Evolutionary conservation across 1,140 invertebrate species (phyloP).

Genomic region (Trypoxylus dichotomus): DNA sequence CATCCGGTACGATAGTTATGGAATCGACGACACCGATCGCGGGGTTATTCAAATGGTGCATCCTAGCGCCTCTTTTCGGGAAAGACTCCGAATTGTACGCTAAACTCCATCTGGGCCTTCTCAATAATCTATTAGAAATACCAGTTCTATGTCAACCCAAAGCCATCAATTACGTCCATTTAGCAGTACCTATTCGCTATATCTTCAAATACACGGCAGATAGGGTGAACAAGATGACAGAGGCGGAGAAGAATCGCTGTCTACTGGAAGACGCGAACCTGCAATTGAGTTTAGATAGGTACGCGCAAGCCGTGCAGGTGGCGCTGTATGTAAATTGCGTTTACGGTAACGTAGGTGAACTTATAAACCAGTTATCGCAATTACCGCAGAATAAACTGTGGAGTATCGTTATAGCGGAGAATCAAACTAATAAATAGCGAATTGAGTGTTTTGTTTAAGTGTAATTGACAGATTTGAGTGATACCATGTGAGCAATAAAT

Average conservation of each 20-base stretch:
- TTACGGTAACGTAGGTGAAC: conserved; percentile 70
- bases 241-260: conserved; percentile 29
- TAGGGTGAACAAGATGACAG: background rate
- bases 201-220: conserved; percentile 35
- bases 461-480: too few relatives aligned
- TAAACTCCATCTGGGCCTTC: conserved; percentile 65
- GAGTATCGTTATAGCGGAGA: conserved; percentile 61
- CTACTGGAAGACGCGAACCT: conserved; percentile 39
- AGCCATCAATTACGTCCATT: conserved; percentile 61
- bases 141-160: conserved; percentile 56
- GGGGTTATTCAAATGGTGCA: conserved; percentile 73
- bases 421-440: conserved; percentile 51
- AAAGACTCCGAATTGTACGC: conserved; percentile 59
- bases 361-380: conserved; percentile 59
- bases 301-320: conserved; percentile 76
- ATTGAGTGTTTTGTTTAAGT: too few relatives aligned
- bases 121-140: conserved; percentile 64
- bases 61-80: conserved; percentile 64
- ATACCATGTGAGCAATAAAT: too few relatives aligned
- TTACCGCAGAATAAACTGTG: conserved; percentile 63
- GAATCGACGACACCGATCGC: conserved; percentile 78
- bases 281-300: conserved; percentile 67
- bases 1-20: conserved; percentile 78
- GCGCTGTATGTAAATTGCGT: conserved; percentile 72
- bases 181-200: conserved; percentile 54